phyloP scores from a whole-genome alignment of 2,888 invertebrate species.

The Tachina lurida region DNA sequence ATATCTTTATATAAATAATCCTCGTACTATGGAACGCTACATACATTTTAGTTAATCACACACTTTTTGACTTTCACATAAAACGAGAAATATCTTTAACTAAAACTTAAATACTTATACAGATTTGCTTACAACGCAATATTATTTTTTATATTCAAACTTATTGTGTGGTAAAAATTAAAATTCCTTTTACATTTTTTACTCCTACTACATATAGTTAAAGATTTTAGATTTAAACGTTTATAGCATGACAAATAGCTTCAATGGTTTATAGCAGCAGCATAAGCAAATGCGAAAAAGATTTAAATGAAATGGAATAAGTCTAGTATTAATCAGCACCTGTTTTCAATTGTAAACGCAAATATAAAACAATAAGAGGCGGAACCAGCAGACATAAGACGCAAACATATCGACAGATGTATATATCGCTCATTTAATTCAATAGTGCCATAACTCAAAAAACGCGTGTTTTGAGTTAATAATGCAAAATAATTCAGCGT shows the following conservation, averaged over 20 bases:
- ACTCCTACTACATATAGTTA: conserved; percentile 18
- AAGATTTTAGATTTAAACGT: conserved; percentile 52
- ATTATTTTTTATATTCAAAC: conserved; percentile 24
- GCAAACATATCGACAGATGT: conserved; percentile 15
- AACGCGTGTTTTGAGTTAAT: no score
- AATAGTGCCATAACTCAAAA: no score
- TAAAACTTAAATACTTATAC: no score
- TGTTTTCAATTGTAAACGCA: conserved; percentile 28
- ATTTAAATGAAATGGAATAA: conserved; percentile 56
- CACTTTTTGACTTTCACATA: no score
- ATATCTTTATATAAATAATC: no score
- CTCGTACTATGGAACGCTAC: no score
- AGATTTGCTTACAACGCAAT: background rate
- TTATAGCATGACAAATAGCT: conserved; percentile 56
- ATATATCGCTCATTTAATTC: no score
- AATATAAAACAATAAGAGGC: background rate
- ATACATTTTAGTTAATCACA: no score
- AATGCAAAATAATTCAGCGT: no score
- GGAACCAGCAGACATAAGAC: background rate
- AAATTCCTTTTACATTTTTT: conserved; percentile 3
- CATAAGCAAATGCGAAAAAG: conserved; percentile 18
- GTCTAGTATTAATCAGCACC: conserved; percentile 57
- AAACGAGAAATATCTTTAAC: no score
- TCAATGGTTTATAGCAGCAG: conserved; percentile 27
- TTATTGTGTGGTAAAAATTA: conserved; percentile 11